These are phyloP conservation scores for Macrocentrus cingulum DNA, from an alignment of 1,140 invertebrate genomes.

Conservation along the genomic window DNA sequence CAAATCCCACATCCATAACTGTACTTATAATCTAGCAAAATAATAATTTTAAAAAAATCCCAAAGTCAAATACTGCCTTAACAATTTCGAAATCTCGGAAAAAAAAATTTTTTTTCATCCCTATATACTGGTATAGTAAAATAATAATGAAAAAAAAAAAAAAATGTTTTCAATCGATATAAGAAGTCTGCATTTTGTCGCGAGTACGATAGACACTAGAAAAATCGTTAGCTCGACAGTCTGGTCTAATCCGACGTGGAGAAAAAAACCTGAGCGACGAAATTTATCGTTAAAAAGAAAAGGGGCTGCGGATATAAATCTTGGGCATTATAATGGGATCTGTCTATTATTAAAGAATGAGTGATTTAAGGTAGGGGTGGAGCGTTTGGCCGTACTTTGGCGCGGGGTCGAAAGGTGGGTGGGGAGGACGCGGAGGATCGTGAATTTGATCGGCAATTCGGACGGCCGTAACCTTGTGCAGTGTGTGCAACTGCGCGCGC, in stretches of 20 bases:
- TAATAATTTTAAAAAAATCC: too few species aligned
- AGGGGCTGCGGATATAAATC: slow-evolving; percentile 57
- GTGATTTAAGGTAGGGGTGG: slow-evolving; percentile 59
- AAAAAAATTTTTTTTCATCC: not conserved
- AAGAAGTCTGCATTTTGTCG: too few species aligned
- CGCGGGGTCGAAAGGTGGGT: slow-evolving; percentile 39
- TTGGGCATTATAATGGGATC: slow-evolving; percentile 60
- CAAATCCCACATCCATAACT: too few species aligned
- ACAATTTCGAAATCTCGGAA: too few species aligned
- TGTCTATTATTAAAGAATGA: slow-evolving; percentile 62
- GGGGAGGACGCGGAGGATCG: slow-evolving; percentile 46
- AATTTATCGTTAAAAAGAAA: slow-evolving; percentile 60
- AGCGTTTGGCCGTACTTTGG: slow-evolving; percentile 37
- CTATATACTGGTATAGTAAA: too few species aligned
- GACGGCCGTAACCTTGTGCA: slow-evolving; percentile 19
- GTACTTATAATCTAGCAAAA: too few species aligned
- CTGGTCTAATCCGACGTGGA: slow-evolving; percentile 20
- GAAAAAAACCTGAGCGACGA: slow-evolving; percentile 39
- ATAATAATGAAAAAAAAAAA: too few species aligned
- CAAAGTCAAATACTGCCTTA: too few species aligned
- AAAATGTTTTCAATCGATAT: too few species aligned
- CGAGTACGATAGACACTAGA: too few species aligned
- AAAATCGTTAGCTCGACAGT: too few species aligned
- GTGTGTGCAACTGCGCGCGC: slow-evolving; percentile 15
- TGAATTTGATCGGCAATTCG: slow-evolving; percentile 56